Percentiles rank a stretch among this genome's conserved stretches.
phyloP scores from a whole-genome alignment of 2,888 invertebrate species.

The Scaptomyza tumidula region DNA sequence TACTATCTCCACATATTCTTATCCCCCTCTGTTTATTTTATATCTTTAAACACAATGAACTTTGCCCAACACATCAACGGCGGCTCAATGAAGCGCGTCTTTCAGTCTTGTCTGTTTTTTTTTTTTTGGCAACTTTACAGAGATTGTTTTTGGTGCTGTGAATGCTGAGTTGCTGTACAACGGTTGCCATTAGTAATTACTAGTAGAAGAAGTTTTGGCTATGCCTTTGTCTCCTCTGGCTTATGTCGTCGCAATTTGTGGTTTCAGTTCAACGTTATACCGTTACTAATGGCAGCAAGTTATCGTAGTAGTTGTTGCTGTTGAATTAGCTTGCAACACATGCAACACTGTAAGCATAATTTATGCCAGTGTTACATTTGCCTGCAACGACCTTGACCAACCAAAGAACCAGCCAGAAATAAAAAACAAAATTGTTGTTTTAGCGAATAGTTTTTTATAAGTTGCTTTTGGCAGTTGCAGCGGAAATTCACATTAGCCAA shows the following conservation, averaged over 20 bases:
- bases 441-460: constrained; percentile 21
- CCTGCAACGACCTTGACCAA: constrained; percentile 72
- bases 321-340: constrained; percentile 45
- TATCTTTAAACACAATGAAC: not conserved
- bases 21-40: constrained; percentile 17
- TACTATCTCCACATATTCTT: constrained; percentile 14
- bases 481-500: constrained; percentile 78
- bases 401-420: constrained; percentile 34
- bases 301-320: constrained; percentile 19
- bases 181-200: constrained; percentile 57
- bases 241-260: constrained; percentile 53
- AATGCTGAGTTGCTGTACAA: no score
- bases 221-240: constrained; percentile 31
- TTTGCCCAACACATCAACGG: constrained; percentile 10
- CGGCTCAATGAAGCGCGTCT: constrained; percentile 52
- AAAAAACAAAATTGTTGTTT: constrained; percentile 48
- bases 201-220: constrained; percentile 13
- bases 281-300: constrained; percentile 59
- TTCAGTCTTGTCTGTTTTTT: constrained; percentile 4
- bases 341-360: constrained; percentile 61
- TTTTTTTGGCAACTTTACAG: constrained; percentile 32
- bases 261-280: constrained; percentile 39
- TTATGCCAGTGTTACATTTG: constrained; percentile 77
- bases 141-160: constrained; percentile 33
- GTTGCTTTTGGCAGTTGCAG: constrained; percentile 42